Percentiles rank a stretch among this genome's conserved stretches.
These are phyloP conservation scores for Centroberyx gerrardi DNA, from an alignment of 2,797 vertebrate species.

Conservation along the genomic window DNA sequence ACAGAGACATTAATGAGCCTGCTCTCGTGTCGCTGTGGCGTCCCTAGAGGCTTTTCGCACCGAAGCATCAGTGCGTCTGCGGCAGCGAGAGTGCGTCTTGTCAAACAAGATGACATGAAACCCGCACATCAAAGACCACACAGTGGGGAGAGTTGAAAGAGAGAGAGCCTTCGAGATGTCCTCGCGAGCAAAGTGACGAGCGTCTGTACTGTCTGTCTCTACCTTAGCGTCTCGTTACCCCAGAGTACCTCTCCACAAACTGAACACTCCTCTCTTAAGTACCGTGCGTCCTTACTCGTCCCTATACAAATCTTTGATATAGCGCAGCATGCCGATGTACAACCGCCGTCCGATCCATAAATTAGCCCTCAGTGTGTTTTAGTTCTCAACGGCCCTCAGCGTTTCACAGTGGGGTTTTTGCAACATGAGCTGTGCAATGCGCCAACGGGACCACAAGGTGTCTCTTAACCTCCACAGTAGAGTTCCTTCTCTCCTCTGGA, in stretches of 20 bases:
- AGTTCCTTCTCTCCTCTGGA: slow-evolving; percentile 1
- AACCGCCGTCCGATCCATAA: not conserved
- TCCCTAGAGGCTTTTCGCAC: slow-evolving; percentile 67
- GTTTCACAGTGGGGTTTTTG: not conserved
- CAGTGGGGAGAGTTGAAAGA: slow-evolving; percentile 28
- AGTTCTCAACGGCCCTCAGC: not conserved
- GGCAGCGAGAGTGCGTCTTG: slow-evolving; percentile 21
- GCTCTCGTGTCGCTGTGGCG: slow-evolving; percentile 50
- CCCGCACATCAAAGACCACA: slow-evolving; percentile 49
- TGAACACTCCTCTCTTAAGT: not conserved
- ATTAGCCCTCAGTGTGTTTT: not conserved
- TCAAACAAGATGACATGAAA: slow-evolving; percentile 64
- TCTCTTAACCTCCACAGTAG: slow-evolving; percentile 82
- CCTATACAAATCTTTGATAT: not conserved
- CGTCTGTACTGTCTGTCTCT: not conserved
- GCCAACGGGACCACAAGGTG: slow-evolving; percentile 79
- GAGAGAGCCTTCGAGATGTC: not conserved
- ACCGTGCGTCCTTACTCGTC: not conserved
- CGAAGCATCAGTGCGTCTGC: slow-evolving; percentile 47
- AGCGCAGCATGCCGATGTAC: not conserved
- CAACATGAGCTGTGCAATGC: slow-evolving; percentile 49
- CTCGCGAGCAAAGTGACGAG: slow-evolving; percentile 9
- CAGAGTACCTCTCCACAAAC: not conserved
- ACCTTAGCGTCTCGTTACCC: not conserved
- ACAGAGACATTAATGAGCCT: slow-evolving; percentile 80